phyloP scores from a whole-genome alignment of 2,797 vertebrate species.

The Sebastes wilsoni region DNA sequence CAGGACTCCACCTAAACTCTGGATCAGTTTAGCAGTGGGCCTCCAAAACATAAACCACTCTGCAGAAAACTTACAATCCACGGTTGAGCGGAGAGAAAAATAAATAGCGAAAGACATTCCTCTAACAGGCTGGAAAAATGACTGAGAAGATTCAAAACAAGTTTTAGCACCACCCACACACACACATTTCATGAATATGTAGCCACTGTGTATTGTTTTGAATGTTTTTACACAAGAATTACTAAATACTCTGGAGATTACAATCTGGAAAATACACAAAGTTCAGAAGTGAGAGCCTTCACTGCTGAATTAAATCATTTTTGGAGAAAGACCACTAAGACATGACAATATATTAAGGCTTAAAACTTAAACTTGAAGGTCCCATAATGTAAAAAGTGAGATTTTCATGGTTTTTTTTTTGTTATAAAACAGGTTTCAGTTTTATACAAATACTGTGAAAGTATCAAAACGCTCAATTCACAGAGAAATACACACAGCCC shows the following conservation, averaged over 20 bases:
- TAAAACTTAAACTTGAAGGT: background rate
- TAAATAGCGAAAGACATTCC: conserved; percentile 45
- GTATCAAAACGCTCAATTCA: no score
- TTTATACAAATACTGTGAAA: no score
- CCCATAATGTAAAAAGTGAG: no score
- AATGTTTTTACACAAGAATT: background rate
- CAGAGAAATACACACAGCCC: no score
- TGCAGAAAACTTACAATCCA: conserved; percentile 41
- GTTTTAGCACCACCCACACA: background rate
- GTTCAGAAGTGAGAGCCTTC: background rate
- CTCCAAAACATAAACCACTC: conserved; percentile 60
- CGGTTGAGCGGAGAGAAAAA: conserved; percentile 48
- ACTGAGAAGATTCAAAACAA: conserved; percentile 35
- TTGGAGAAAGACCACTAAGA: background rate
- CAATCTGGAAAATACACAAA: background rate
- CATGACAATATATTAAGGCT: background rate
- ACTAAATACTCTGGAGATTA: conserved; percentile 4
- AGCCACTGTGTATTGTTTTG: background rate
- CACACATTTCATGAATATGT: background rate
- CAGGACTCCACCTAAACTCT: conserved; percentile 78
- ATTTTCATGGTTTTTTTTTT: no score
- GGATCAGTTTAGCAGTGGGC: conserved; percentile 67
- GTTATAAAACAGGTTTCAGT: no score
- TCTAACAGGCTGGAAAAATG: conserved; percentile 26
- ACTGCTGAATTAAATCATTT: background rate